Evolutionary conservation across 2,113 vertebrate genomes (phyloP).

Genomic region (Trichechus manatus): DNA sequence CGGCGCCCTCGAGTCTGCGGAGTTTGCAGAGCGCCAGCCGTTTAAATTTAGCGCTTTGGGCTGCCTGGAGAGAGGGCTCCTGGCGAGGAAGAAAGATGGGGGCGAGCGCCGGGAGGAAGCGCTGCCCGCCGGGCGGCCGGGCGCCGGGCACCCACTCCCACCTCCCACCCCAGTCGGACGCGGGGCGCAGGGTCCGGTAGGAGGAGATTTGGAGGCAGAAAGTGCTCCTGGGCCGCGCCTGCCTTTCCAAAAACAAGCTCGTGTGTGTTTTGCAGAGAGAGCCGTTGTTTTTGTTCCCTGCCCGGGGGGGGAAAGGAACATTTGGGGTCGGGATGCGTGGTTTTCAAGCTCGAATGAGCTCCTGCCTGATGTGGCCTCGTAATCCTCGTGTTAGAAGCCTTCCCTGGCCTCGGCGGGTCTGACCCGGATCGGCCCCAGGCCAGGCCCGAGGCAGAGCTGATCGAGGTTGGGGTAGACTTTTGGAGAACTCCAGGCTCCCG

Average conservation of each 20-base stretch:
- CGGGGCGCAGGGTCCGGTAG: not conserved
- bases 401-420: not conserved
- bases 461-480: slow-evolving; percentile 66
- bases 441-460: slow-evolving; percentile 49
- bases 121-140: not conserved
- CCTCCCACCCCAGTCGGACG: not conserved
- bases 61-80: slow-evolving; percentile 74
- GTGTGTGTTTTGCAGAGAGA: slow-evolving; percentile 54
- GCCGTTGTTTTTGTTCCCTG: slow-evolving; percentile 78
- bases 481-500: slow-evolving; percentile 65
- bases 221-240: slow-evolving; percentile 27
- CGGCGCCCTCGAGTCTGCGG: slow-evolving; percentile 80
- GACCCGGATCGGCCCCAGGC: not conserved
- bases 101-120: slow-evolving; percentile 87
- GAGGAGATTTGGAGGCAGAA: not conserved
- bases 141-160: not conserved
- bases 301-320: not conserved
- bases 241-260: not conserved
- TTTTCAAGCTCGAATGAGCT: not conserved
- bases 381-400: not conserved
- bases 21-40: slow-evolving; percentile 80
- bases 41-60: slow-evolving; percentile 85
- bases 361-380: slow-evolving; percentile 1
- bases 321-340: not conserved
- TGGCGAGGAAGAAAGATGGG: slow-evolving; percentile 77